Conservation (phyloP, 1,140 invertebrate genomes). For the Drosophila lowei region DNA sequence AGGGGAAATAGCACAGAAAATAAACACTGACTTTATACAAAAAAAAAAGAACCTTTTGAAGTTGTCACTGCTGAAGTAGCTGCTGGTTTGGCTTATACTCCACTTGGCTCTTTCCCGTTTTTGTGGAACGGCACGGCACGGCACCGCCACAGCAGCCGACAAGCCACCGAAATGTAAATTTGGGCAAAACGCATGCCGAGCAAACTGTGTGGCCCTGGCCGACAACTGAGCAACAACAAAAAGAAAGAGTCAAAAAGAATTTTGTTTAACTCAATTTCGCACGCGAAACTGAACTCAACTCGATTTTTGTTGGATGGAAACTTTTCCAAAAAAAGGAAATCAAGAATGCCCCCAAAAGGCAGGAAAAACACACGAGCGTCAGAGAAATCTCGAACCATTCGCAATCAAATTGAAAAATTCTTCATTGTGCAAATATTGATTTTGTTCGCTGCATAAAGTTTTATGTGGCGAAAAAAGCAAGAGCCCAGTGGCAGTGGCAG, state of each 20-base stretch:
- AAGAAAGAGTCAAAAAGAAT: slow-evolving; percentile 42
- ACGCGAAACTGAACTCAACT: slow-evolving; percentile 32
- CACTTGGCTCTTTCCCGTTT: slow-evolving; percentile 6
- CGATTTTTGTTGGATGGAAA: slow-evolving; percentile 24
- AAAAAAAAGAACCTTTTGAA: slow-evolving; percentile 57
- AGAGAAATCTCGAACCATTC: slow-evolving; percentile 17
- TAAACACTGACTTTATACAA: slow-evolving; percentile 1
- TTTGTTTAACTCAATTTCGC: slow-evolving; percentile 71
- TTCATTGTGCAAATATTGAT: slow-evolving; percentile 69
- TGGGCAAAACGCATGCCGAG: slow-evolving; percentile 26
- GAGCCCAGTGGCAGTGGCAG: background rate
- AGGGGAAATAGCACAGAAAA: slow-evolving; percentile 6
- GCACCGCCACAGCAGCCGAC: background rate
- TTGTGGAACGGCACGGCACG: background rate
- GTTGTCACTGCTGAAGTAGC: slow-evolving; percentile 58
- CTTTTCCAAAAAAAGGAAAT: slow-evolving; percentile 34
- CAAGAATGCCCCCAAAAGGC: slow-evolving; percentile 3
- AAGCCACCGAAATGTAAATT: slow-evolving; percentile 60
- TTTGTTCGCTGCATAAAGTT: slow-evolving; percentile 59
- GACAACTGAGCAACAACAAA: background rate
- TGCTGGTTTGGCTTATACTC: slow-evolving; percentile 25
- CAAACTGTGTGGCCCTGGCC: slow-evolving; percentile 36
- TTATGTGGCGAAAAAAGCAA: slow-evolving; percentile 24
- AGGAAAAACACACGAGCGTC: slow-evolving; percentile 22
- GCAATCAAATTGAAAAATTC: slow-evolving; percentile 63